Percentiles rank a stretch among this genome's conserved stretches.
phyloP scores from a whole-genome alignment of 92 coral and sea anemone genomes.

The Parazoanthus swiftii region DNA sequence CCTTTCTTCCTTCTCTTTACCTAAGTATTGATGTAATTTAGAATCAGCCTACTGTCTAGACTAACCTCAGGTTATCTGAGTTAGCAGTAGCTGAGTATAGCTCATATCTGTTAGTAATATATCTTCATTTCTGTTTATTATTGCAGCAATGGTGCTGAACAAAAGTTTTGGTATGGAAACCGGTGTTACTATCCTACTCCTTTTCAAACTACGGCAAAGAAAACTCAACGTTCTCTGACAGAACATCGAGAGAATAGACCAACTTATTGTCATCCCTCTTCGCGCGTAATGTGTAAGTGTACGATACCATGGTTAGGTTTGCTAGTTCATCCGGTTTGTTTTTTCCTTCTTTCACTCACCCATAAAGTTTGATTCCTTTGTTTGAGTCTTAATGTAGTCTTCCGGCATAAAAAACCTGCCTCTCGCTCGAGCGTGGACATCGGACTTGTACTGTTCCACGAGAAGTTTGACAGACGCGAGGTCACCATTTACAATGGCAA shows the following conservation, averaged over 20 bases:
- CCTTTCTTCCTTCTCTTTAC: too few species aligned
- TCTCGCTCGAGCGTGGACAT: conserved; percentile 73
- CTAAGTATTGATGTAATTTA: too few species aligned
- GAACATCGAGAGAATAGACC: not conserved
- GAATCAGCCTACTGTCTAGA: too few species aligned
- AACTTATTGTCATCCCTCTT: not conserved
- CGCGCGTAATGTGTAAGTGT: not conserved
- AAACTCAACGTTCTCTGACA: not conserved
- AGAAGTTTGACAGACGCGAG: conserved; percentile 66
- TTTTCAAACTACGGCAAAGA: too few species aligned
- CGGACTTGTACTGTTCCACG: conserved; percentile 60
- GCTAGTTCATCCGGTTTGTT: too few species aligned
- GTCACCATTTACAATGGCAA: conserved; percentile 78
- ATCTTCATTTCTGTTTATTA: too few species aligned
- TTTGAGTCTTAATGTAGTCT: conserved; percentile 65
- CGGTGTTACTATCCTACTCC: too few species aligned
- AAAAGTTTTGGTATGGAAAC: too few species aligned
- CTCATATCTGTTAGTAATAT: too few species aligned
- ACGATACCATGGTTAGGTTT: not conserved
- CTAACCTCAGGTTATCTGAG: too few species aligned
- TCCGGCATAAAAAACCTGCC: conserved; percentile 82
- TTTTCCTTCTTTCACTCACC: conserved; percentile 40
- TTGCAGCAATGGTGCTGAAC: too few species aligned
- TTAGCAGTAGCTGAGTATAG: too few species aligned
- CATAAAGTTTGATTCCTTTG: conserved; percentile 55